phyloP scores from a whole-genome alignment of 2,113 vertebrate genomes.

The Phasianus colchicus region DNA sequence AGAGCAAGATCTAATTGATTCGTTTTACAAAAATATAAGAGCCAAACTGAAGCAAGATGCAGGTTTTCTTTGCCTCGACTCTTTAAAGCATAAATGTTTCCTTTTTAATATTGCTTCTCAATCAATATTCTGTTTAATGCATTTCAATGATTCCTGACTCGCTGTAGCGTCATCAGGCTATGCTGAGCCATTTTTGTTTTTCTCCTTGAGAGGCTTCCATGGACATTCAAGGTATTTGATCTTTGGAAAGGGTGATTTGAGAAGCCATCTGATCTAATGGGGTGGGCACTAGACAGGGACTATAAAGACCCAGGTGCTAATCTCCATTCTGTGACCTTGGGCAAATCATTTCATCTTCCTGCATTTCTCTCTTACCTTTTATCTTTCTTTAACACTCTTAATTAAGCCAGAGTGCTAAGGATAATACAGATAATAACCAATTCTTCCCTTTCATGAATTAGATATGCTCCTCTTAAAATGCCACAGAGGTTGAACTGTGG shows the following conservation, averaged over 20 bases:
- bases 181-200: background rate
- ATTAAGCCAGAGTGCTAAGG: conserved; percentile 58
- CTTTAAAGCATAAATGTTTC: conserved; percentile 4
- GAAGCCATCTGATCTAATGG: conserved; percentile 15
- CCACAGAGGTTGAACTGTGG: conserved; percentile 48
- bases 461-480: conserved; percentile 54
- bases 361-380: conserved; percentile 56
- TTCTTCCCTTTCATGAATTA: conserved; percentile 57
- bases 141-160: background rate
- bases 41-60: background rate
- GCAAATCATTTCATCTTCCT: conserved; percentile 50
- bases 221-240: background rate
- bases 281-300: background rate
- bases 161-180: background rate
- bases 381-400: conserved; percentile 61
- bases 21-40: conserved; percentile 24
- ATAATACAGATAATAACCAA: conserved; percentile 64
- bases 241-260: background rate
- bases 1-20: conserved; percentile 41
- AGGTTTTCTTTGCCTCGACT: conserved; percentile 8
- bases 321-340: conserved; percentile 55
- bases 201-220: background rate
- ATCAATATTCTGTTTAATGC: conserved; percentile 31
- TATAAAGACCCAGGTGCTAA: conserved; percentile 27
- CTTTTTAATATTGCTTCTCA: conserved; percentile 12